Conservation (phyloP, 2,888 invertebrate species). For the Boloria selene region DNA sequence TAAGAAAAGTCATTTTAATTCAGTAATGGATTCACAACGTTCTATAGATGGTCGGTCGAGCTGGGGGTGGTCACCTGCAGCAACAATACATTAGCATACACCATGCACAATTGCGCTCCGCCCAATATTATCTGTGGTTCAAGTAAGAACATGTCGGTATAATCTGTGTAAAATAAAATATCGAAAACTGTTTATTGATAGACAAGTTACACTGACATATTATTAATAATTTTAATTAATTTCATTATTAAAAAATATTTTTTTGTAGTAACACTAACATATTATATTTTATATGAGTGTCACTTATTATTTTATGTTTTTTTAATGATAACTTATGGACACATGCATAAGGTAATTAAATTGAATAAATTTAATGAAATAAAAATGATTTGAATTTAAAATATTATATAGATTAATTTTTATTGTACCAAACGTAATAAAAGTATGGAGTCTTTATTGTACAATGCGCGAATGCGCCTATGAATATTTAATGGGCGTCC, state of each 20-base stretch:
- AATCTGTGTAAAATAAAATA: background rate
- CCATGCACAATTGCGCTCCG: slow-evolving; percentile 54
- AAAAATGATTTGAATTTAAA: too few relatives aligned
- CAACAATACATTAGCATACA: slow-evolving; percentile 67
- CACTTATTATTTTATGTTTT: too few relatives aligned
- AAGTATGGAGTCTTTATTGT: slow-evolving; percentile 61
- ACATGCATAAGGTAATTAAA: too few relatives aligned
- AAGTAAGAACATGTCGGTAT: slow-evolving; percentile 22
- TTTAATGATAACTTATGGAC: too few relatives aligned
- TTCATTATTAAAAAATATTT: too few relatives aligned
- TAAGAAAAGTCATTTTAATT: slow-evolving; percentile 24
- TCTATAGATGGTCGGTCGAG: slow-evolving; percentile 33
- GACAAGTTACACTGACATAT: too few relatives aligned
- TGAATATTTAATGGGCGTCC: slow-evolving; percentile 71
- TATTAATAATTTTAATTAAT: too few relatives aligned
- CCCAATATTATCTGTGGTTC: slow-evolving; percentile 31
- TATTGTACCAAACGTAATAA: slow-evolving; percentile 53
- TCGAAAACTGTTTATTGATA: too few relatives aligned
- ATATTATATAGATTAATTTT: too few relatives aligned
- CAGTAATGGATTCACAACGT: slow-evolving; percentile 28
- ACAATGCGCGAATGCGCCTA: slow-evolving; percentile 66
- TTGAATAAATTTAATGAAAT: too few relatives aligned
- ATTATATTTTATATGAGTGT: too few relatives aligned
- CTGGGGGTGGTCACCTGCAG: slow-evolving; percentile 62
- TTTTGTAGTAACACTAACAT: too few relatives aligned